Conservation (phyloP, 2,113 vertebrate genomes). For the Myotis davidii region DNA sequence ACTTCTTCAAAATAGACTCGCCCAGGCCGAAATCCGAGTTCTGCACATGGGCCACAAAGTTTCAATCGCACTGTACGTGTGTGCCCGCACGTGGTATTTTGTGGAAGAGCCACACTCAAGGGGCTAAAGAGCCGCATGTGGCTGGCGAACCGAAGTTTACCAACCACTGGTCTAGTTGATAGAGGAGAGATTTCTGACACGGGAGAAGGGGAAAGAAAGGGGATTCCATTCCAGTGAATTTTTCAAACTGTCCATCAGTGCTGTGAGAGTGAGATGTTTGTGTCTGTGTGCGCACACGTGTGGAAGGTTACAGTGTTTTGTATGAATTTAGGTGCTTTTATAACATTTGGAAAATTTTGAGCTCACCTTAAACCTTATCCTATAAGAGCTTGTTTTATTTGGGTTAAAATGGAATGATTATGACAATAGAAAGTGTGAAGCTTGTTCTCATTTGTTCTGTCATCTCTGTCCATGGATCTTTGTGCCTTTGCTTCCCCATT, state of each 20-base stretch:
- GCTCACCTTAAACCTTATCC: not conserved
- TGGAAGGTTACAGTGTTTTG: accelerated
- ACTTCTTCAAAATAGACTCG: too few relatives aligned
- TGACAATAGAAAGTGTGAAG: not conserved
- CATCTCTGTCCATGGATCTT: not conserved
- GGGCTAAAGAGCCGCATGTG: too few relatives aligned
- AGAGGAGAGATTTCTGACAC: not conserved
- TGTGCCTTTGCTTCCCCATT: not conserved
- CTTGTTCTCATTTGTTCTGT: not conserved
- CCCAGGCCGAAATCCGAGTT: too few relatives aligned
- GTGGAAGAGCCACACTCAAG: too few relatives aligned
- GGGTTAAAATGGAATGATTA: not conserved
- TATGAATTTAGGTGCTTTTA: not conserved
- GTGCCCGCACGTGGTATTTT: too few relatives aligned
- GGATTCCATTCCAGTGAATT: not conserved
- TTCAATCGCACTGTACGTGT: too few relatives aligned
- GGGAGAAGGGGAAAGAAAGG: not conserved
- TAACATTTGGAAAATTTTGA: not conserved
- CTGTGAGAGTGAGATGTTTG: not conserved
- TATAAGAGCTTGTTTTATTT: not conserved
- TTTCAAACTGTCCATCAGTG: not conserved
- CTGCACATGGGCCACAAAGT: too few relatives aligned
- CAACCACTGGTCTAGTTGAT: too few relatives aligned
- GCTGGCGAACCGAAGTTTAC: too few relatives aligned
- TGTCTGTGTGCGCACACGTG: too few relatives aligned